phyloP scores from a whole-genome alignment of 2,888 invertebrate species.

The Rhamphomyia laevipes region DNA sequence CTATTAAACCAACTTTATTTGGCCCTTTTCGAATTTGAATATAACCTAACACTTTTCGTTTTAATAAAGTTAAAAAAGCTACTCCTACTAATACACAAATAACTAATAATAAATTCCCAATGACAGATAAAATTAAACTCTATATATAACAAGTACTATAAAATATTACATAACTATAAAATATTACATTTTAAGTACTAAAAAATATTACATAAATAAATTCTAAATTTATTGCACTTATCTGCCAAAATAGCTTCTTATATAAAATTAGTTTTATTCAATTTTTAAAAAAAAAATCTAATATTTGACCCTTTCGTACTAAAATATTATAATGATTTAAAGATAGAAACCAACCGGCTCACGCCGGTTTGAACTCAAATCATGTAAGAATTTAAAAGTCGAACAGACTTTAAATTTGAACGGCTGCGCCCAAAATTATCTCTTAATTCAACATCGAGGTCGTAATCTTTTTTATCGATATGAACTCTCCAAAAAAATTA shows the following conservation, averaged over 20 bases:
- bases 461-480: constrained; percentile 64
- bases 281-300: constrained; percentile 36
- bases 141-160: constrained; percentile 43
- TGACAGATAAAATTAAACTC: constrained; percentile 38
- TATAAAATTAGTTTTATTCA: constrained; percentile 24
- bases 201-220: constrained; percentile 47
- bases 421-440: constrained; percentile 51
- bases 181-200: too few relatives aligned
- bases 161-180: too few relatives aligned
- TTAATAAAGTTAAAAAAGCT: constrained; percentile 60
- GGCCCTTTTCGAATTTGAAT: constrained; percentile 64
- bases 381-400: constrained; percentile 72
- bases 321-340: constrained; percentile 46
- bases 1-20: constrained; percentile 53
- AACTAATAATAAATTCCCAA: constrained; percentile 43
- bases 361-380: constrained; percentile 82
- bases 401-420: constrained; percentile 59
- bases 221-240: constrained; percentile 60
- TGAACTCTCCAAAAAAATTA: constrained; percentile 64
- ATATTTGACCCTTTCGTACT: constrained; percentile 70
- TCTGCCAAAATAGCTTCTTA: constrained; percentile 49
- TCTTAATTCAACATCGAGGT: constrained; percentile 86
- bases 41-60: constrained; percentile 59
- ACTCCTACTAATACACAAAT: constrained; percentile 51
- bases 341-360: constrained; percentile 79